Evolutionary conservation across 2,113 vertebrate genomes (phyloP), one percentile per base, ranked within the genome.

Genomic region (Nycticebus coucang): DNA sequence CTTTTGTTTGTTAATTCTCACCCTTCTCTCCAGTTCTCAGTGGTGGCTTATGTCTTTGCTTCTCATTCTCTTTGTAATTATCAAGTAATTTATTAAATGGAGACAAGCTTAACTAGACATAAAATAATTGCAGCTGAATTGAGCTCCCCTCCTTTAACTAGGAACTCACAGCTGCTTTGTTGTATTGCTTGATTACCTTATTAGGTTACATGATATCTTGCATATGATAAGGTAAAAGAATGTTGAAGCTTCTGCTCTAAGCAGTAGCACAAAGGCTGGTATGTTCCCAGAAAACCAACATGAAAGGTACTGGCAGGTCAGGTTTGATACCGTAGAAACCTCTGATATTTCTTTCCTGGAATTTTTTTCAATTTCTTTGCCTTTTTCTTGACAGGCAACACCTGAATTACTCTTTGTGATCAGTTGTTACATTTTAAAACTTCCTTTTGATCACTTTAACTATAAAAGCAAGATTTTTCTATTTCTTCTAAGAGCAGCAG

Each of bases 31-130:
- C 37, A 66, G 33, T 92, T 94, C 59, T 89, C n/a, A 68, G 0
- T 89, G 94, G 93, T 87, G 45, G 57, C 33, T 95, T 95, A 28
- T 80, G 53, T 89, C 79, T 92, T 87, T 95, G 68, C n/a, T 87
- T 24, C 62, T 68, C 64, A 78, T 60, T 97, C 75, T 89, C 0
- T 41, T 62, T 92, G 75, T 91, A 78, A 1, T 41, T 21, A n/a
- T 93, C 60, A 87, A 81, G 81, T 85, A 93, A 94, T 87, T 97
- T 8, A 0, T 77, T 93, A 97, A 95, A 37, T 84, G 89, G 92
- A 72, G 74, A 8, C 60, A 84, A 74, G 55, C 89, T 91, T 92
- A 89, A 88, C 91, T 96, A 98, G 94, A 3, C 82, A 87, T 30
- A 71, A 94, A 85, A 93, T 87, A 96, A 35, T 59, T 93, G 87